Percentiles rank a stretch among this genome's conserved stretches.
Conservation (phyloP, 1,140 invertebrate species). For the Platorchestia sp. region DNA sequence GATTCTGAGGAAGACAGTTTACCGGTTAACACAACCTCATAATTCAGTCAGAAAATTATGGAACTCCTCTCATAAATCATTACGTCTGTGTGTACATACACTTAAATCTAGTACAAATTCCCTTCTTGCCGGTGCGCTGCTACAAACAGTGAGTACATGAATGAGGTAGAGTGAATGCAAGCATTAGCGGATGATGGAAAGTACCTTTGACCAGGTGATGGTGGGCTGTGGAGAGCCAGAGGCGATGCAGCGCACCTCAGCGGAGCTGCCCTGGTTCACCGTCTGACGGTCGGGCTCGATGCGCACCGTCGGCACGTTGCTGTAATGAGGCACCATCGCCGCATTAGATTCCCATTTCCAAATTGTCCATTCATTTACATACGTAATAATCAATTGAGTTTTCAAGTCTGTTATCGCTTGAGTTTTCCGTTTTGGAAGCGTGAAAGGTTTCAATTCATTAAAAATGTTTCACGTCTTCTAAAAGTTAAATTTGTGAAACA, state of each 20-base stretch:
- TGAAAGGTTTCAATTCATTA: no score
- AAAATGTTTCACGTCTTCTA: no score
- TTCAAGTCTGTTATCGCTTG: not conserved
- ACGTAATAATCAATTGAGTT: not conserved
- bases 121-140: no score
- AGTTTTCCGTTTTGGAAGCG: not conserved
- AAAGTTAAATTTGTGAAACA: no score
- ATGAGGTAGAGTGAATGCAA: not conserved
- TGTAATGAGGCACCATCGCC: not conserved
- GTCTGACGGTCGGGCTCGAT: conserved; percentile 79
- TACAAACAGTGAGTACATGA: not conserved
- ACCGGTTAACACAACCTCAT: not conserved
- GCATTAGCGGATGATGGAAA: conserved; percentile 58
- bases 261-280: conserved; percentile 84
- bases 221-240: conserved; percentile 76
- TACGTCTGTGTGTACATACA: no score
- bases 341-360: not conserved
- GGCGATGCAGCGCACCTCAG: conserved; percentile 82
- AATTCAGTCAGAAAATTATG: not conserved
- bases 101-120: not conserved
- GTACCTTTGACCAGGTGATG: conserved; percentile 85
- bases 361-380: not conserved
- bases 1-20: not conserved
- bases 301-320: conserved; percentile 74
- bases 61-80: no score